A percentile compares a stretch with the other conserved stretches of the same genome.
Conservation (phyloP, 2,797 vertebrate species). For the Karalla daura region DNA sequence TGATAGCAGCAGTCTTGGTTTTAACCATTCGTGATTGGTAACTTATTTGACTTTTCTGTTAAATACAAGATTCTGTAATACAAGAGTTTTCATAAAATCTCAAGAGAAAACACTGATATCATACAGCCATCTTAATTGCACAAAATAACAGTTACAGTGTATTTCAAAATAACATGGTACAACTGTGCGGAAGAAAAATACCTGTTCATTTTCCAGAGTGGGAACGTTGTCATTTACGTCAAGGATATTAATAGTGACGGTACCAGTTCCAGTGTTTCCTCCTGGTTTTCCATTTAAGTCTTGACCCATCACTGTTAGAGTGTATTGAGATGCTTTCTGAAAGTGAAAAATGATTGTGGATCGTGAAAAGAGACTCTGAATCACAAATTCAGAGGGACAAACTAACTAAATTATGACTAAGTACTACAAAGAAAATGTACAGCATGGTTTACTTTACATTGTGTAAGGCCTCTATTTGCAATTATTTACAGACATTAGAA, state of each 20-base stretch:
- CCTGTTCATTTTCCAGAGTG: slow-evolving; percentile 70
- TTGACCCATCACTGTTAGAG: slow-evolving; percentile 83
- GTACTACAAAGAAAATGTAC: background rate
- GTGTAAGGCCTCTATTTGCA: background rate
- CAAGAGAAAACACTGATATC: background rate
- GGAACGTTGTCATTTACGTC: slow-evolving; percentile 95
- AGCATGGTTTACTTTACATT: background rate
- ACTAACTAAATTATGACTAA: background rate
- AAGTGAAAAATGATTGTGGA: background rate
- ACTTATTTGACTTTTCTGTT: background rate
- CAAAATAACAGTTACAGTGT: background rate
- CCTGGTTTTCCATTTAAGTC: slow-evolving; percentile 79
- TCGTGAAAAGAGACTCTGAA: too few species aligned
- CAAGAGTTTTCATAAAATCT: too few species aligned
- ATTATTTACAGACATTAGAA: too few species aligned
- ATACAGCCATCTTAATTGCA: background rate
- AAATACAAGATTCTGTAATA: background rate
- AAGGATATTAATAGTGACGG: slow-evolving; percentile 81
- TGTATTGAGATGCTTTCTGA: slow-evolving; percentile 75
- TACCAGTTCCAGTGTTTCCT: slow-evolving; percentile 72
- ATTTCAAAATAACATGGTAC: background rate
- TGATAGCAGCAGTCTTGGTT: background rate
- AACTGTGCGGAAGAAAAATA: slow-evolving; percentile 40
- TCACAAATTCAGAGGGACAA: background rate
- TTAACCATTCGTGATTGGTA: background rate